Base-by-base conservation (phyloP, 1,140 invertebrate species). In the Atta colombica region DNA sequence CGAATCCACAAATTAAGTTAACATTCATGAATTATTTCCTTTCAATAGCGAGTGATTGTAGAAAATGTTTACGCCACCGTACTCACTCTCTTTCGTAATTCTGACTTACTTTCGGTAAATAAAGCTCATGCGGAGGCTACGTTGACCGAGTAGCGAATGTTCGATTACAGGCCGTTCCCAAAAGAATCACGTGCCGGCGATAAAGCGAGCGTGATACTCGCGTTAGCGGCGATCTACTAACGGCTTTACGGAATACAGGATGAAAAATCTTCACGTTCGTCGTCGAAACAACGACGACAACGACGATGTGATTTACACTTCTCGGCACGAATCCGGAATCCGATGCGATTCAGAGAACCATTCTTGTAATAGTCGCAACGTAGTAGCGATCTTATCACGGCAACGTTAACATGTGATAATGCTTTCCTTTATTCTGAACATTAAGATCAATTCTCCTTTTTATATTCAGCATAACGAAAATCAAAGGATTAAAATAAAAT, bases 71-170 rank as follows among this genome's bases (percentile, higher is more conserved):
- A 25, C 31, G 31, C 18, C 25, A 2, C 39, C 21, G 7, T 53
- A 6, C 14, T 4, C 61, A 4, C 31, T 31, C 68, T 16, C 6
- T 8, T 35, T 71, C 66, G 51, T 58, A 53, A 51, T 75, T 69
- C 80, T 77, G 35, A 89, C 66, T 78, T 88, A 80, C 86, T 88
- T 72, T 49, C 85, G 53, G 85, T 89, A 91, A 92, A 90, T 91
- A 90, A 39, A 92, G 69, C 74, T 74, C 81, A 69, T 65, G 69
- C 69, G 85, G 28, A 31, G 68, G 68, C 77, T 69, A 80, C 35
- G 51, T 77, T 58, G 74, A 74, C 74, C 75, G 53, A 39, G 61
- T 53, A 21, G 60, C 45, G 74, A 65, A 78, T 74, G 69, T 89
- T 75, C 53, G 51, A 8, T 75, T 86, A 88, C 82, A 81, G 86